Base-by-base conservation (phyloP, 1,140 invertebrate genomes). In the Dinoponera quadriceps region DNA sequence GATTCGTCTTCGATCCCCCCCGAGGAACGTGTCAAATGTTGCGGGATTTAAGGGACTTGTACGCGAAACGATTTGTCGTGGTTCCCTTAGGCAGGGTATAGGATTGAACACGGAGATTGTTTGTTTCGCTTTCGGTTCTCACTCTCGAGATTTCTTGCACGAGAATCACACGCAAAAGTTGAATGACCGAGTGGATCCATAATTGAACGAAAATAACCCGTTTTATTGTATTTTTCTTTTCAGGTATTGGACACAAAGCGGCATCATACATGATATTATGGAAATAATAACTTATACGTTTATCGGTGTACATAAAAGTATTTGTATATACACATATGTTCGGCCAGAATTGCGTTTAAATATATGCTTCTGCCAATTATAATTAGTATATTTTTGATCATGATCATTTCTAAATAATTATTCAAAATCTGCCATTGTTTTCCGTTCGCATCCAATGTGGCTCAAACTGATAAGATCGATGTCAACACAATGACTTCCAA, bases 181-280 rank as follows among this genome's bases (percentile, higher is more conserved):
- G 2, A 74, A 62, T 16, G n/a, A 18, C 25, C 14, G 5, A 74
- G 7, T 44, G 38, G 11, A 0, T 7, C n/a, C 27, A 9, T 16
- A 20, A 82, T 72, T 63, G 55, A 68, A 62, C 27, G 48, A 75
- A 65, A 82, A 75, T 71, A 69, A 60, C 0, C 3, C 18, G 33
- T 65, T 63, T 75, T 60, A 44, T 78, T 62, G n/a, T n/a, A 60
- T 82, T 44, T 77, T 82, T 54, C 82, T 71, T 90, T 89, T 25
- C 59, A 91, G 91, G 59, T 78, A 59, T 84, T 90, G 55, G 86
- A 91, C 14, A 87, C 87, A 59, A 87, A 74, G 59, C 25, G 48
- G 54, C 77, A 60, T 29, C 57, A 66, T 69, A 81, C 51, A 78
- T 82, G 38, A 88, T 54, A 57, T 22, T 73, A 73, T 60, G 33